A percentile compares a stretch with the other conserved stretches of the same genome.
phyloP scores from a whole-genome alignment of 2,797 vertebrate species.

The Periparus ater region DNA sequence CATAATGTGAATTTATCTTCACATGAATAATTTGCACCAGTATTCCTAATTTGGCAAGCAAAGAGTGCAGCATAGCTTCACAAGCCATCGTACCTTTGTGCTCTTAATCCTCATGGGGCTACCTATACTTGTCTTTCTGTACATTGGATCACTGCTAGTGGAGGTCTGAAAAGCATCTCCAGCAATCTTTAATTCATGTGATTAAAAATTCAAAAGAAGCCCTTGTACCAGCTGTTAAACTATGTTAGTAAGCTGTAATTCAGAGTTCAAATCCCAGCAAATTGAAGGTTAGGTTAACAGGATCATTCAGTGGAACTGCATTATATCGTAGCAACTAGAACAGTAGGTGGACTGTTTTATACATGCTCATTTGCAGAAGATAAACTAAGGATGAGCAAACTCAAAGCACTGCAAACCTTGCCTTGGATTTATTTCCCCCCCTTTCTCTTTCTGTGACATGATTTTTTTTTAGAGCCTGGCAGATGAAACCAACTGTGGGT shows the following conservation, averaged over 20 bases:
- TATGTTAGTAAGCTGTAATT: conserved; percentile 87
- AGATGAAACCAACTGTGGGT: conserved; percentile 49
- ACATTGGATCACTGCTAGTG: conserved; percentile 70
- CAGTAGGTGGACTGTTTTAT: conserved; percentile 80
- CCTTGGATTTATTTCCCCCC: conserved; percentile 50
- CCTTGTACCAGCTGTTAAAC: conserved; percentile 90
- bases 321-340: conserved; percentile 80
- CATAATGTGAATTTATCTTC: conserved; percentile 19
- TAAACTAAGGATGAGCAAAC: conserved; percentile 72
- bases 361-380: conserved; percentile 71
- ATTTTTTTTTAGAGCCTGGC: conserved; percentile 56
- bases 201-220: conserved; percentile 93
- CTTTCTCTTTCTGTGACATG: conserved; percentile 24
- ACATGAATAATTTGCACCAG: conserved; percentile 46
- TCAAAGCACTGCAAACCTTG: conserved; percentile 54
- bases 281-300: conserved; percentile 89
- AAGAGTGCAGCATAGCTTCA: background rate
- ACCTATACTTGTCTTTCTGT: conserved; percentile 75
- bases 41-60: conserved; percentile 35
- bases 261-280: conserved; percentile 90
- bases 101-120: conserved; percentile 58
- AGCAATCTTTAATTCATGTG: conserved; percentile 91
- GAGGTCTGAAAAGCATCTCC: conserved; percentile 78
- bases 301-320: conserved; percentile 82
- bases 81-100: conserved; percentile 45